Conservation (phyloP, 2,888 invertebrate species). For the Loripinus fragilis region DNA sequence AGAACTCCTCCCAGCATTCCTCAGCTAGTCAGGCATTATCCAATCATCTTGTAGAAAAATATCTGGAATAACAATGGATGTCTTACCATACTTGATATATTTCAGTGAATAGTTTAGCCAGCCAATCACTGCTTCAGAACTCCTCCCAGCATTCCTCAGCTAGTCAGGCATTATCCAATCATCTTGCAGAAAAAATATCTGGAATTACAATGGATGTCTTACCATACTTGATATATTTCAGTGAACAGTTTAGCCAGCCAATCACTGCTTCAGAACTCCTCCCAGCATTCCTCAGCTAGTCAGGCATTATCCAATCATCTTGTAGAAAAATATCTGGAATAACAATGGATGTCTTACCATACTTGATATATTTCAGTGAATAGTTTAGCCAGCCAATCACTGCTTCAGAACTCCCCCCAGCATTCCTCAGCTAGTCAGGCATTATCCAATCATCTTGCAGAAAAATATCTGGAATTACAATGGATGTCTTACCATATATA, state of each 20-base stretch:
- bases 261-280: conserved; percentile 57
- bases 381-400: conserved; percentile 52
- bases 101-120: conserved; percentile 53
- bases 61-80: too few species aligned
- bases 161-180: conserved; percentile 6
- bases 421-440: conserved; percentile 54
- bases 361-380: conserved; percentile 67
- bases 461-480: too few species aligned
- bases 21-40: conserved; percentile 64
- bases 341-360: too few species aligned
- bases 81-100: neutral
- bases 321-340: too few species aligned
- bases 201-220: too few species aligned
- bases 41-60: conserved; percentile 75
- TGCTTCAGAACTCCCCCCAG: conserved; percentile 50
- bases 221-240: conserved; percentile 50
- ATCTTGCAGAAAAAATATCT: too few species aligned
- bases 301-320: conserved; percentile 73
- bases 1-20: conserved; percentile 46
- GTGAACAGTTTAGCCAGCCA: conserved; percentile 56
- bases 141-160: neutral
- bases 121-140: conserved; percentile 13
- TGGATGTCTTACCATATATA: too few species aligned
- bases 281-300: conserved; percentile 44
- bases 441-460: conserved; percentile 70